Conservation (phyloP, 2,113 vertebrate species). For the Charadrius vociferus region DNA sequence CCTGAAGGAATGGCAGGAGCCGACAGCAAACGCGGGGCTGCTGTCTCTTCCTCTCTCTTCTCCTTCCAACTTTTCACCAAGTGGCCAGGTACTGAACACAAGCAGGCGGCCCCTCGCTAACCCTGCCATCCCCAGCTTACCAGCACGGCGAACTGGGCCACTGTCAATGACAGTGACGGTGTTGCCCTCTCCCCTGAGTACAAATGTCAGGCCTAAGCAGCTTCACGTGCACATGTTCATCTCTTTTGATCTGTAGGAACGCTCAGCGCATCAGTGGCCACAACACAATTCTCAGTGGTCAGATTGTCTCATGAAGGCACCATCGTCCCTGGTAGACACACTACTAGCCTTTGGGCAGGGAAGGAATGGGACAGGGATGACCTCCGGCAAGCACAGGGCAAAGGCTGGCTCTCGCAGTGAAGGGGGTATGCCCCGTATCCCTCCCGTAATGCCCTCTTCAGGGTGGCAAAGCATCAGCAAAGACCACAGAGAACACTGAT, state of each 20-base stretch:
- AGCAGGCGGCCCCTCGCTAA: background rate
- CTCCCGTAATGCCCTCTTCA: background rate
- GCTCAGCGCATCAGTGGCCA: background rate
- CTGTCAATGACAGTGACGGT: background rate
- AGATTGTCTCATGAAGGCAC: background rate
- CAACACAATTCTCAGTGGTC: background rate
- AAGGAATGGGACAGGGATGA: background rate
- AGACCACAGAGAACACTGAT: background rate
- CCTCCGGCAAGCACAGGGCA: background rate
- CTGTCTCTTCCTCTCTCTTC: background rate
- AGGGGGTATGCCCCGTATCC: background rate
- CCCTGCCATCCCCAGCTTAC: background rate
- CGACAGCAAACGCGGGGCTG: background rate
- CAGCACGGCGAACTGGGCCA: fast-evolving
- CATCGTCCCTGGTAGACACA: background rate
- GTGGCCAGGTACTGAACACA: fast-evolving
- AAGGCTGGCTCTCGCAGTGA: background rate
- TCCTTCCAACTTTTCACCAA: background rate
- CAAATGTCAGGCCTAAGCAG: background rate
- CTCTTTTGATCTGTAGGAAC: background rate
- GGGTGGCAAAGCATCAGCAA: background rate
- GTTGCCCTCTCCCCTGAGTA: background rate
- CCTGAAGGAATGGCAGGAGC: background rate
- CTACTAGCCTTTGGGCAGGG: background rate
- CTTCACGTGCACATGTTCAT: fast-evolving